Evolutionary conservation across 2,888 invertebrate genomes (phyloP).

Genomic region (Hymenopus coronatus): DNA sequence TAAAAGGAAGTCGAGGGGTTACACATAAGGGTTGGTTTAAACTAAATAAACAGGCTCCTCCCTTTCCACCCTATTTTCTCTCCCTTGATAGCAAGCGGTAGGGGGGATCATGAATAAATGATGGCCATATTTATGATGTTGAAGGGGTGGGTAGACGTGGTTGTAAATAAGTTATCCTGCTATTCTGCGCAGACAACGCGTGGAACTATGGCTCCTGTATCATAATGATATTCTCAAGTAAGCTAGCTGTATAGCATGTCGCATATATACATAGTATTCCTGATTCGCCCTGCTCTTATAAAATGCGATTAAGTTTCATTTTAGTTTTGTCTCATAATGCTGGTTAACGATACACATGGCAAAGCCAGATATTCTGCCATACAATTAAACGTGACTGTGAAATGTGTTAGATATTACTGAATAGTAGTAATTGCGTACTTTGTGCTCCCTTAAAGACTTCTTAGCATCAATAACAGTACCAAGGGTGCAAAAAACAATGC

Average conservation of each 20-base stretch:
- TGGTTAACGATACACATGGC: too few species aligned
- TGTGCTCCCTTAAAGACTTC: too few species aligned
- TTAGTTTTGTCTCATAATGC: too few species aligned
- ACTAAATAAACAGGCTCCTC: slow-evolving; percentile 20
- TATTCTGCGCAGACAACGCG: neutral
- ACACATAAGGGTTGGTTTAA: slow-evolving; percentile 8
- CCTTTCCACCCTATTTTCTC: neutral
- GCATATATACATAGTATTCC: neutral
- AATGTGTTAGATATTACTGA: too few species aligned
- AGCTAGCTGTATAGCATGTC: neutral
- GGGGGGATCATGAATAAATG: slow-evolving; percentile 27
- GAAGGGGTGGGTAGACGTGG: slow-evolving; percentile 6
- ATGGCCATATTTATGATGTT: slow-evolving; percentile 27
- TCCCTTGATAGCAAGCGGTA: slow-evolving; percentile 6
- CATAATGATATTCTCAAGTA: neutral
- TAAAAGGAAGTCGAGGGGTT: neutral
- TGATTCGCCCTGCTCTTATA: neutral
- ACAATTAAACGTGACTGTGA: too few species aligned
- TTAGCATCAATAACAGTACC: too few species aligned
- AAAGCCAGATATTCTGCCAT: too few species aligned
- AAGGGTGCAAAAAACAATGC: too few species aligned
- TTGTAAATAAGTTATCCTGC: slow-evolving; percentile 20
- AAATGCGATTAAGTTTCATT: too few species aligned
- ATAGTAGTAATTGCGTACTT: too few species aligned
- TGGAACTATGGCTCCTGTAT: neutral